Percentiles rank a stretch among this genome's conserved stretches.
These are phyloP conservation scores for Phymatocera aterrima DNA, from an alignment of 2,888 invertebrate species.

Conservation along the genomic window DNA sequence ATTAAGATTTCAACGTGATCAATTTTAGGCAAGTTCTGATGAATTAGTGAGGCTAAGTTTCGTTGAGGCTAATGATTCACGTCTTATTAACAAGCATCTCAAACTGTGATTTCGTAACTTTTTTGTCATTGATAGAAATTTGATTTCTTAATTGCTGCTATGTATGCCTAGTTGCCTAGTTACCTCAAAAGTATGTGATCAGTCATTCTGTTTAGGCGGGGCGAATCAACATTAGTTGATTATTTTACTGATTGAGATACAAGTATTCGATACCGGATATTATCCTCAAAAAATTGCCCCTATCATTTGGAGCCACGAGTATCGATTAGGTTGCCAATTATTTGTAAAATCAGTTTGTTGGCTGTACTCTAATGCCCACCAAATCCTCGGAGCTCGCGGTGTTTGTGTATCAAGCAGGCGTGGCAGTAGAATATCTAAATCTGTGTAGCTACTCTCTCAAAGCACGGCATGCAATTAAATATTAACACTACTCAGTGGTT, in stretches of 20 bases:
- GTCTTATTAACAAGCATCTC: not conserved
- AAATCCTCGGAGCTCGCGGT: slow-evolving; percentile 9
- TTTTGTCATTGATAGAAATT: not conserved
- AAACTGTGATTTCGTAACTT: not conserved
- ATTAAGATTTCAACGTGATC: slow-evolving; percentile 5
- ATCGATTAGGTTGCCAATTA: not conserved
- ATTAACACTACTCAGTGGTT: slow-evolving; percentile 52
- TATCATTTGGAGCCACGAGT: not conserved
- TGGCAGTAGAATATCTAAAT: slow-evolving; percentile 29
- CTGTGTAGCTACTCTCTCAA: slow-evolving; percentile 7
- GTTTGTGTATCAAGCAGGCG: slow-evolving; percentile 26
- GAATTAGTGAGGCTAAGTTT: slow-evolving; percentile 9
- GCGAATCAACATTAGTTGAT: too few relatives aligned
- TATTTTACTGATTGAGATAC: not conserved
- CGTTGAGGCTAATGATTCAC: not conserved
- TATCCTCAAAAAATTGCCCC: too few relatives aligned
- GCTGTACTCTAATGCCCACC: not conserved
- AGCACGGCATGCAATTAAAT: slow-evolving; percentile 50
- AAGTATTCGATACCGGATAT: not conserved
- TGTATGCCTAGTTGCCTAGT: too few relatives aligned
- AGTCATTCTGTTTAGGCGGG: too few relatives aligned
- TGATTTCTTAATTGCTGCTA: not conserved
- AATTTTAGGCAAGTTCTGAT: not conserved
- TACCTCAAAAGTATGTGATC: too few relatives aligned
- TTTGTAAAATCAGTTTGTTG: not conserved